Conservation (phyloP, 64 coral and sea anemone species). For the Pachyseris speciosa region DNA sequence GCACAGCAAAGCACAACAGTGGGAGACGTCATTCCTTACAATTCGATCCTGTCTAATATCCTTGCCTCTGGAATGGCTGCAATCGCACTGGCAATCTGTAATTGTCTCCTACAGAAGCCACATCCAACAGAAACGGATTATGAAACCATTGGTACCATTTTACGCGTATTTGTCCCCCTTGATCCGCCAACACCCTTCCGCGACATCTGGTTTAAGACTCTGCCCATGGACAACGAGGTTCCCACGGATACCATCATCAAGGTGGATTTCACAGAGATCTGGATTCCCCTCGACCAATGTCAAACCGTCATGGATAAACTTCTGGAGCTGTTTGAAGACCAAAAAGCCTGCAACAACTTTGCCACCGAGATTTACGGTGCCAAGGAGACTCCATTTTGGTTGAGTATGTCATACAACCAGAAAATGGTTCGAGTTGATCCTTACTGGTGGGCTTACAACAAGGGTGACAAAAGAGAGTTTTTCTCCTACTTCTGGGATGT, state of each 20-base stretch:
- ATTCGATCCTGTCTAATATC: not conserved
- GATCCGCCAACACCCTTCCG: not conserved
- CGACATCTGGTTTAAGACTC: constrained; percentile 55
- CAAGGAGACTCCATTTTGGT: constrained; percentile 73
- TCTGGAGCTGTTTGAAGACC: constrained; percentile 48
- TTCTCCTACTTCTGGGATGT: constrained; percentile 73
- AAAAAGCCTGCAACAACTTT: constrained; percentile 60
- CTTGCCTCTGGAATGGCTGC: constrained; percentile 38
- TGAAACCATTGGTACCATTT: not conserved
- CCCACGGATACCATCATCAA: constrained; percentile 45
- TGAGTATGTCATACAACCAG: constrained; percentile 68
- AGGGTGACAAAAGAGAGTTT: constrained; percentile 40
- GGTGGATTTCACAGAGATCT: constrained; percentile 83
- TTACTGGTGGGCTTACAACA: constrained; percentile 76
- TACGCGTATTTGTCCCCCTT: constrained; percentile 27
- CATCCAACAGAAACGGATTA: not conserved
- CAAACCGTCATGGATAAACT: constrained; percentile 63
- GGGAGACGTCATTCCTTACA: constrained; percentile 14
- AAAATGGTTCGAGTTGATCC: constrained; percentile 80
- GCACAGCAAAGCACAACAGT: not conserved
- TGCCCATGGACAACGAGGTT: constrained; percentile 73
- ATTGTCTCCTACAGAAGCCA: constrained; percentile 39
- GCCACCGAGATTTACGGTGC: constrained; percentile 84
- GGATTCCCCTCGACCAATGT: constrained; percentile 69
- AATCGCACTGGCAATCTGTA: constrained; percentile 27